These are phyloP conservation scores for Cossypha polioptera DNA, from an alignment of 2,797 vertebrate genomes.

Conservation along the genomic window DNA sequence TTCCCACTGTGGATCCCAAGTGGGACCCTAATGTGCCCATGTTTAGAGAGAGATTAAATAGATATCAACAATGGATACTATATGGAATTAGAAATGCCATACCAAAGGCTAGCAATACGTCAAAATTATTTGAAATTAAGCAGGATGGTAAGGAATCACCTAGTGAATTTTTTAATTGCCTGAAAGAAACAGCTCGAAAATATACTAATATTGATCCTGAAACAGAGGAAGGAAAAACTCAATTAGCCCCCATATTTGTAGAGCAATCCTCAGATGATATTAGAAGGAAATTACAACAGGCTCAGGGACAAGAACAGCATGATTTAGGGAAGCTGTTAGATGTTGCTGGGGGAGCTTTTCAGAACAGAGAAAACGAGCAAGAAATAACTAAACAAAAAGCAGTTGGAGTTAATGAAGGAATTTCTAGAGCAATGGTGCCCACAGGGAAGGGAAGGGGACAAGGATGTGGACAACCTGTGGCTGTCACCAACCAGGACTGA, in stretches of 20 bases:
- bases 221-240: neutral
- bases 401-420: neutral
- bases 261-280: neutral
- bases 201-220: neutral
- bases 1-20: neutral
- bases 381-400: neutral
- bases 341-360: neutral
- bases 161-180: neutral
- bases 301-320: neutral
- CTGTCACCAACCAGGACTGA: accelerated
- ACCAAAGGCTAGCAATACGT: neutral
- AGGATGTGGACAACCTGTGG: neutral
- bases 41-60: neutral
- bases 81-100: neutral
- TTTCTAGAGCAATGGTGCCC: neutral
- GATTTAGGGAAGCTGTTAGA: neutral
- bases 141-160: neutral
- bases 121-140: neutral
- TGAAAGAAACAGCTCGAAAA: neutral
- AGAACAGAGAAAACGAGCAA: neutral
- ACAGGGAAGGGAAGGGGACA: neutral
- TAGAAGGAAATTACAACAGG: neutral
- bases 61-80: neutral
- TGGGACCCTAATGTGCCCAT: neutral
- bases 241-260: neutral